Evolutionary conservation across 2,113 vertebrate species (phyloP).

Genomic region (Phylloscopus trochiloides): DNA sequence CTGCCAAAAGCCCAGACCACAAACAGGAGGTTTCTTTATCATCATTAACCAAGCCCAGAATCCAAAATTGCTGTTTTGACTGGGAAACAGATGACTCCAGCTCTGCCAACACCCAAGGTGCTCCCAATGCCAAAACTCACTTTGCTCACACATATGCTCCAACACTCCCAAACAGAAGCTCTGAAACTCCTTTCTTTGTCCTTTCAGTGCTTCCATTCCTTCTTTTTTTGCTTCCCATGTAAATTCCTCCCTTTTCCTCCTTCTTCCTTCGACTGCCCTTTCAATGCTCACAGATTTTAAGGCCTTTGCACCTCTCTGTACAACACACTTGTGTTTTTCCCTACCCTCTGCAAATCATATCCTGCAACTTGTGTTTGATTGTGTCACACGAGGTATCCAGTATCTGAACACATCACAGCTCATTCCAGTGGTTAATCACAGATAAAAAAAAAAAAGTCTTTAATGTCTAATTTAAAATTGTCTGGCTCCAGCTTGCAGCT

Average conservation of each 20-base stretch:
- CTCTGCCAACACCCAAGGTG: constrained; percentile 35
- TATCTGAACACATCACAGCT: not conserved
- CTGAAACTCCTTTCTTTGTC: not conserved
- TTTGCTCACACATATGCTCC: constrained; percentile 31
- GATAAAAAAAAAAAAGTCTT: not conserved
- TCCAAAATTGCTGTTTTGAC: constrained; percentile 27
- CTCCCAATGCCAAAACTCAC: constrained; percentile 29
- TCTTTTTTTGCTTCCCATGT: not conserved
- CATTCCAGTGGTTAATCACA: constrained; percentile 13
- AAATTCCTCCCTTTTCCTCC: not conserved
- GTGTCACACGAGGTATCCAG: not conserved
- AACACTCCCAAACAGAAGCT: not conserved
- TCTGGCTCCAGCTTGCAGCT: not conserved
- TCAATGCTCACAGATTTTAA: not conserved
- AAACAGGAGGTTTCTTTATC: not conserved
- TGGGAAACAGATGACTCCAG: constrained; percentile 11
- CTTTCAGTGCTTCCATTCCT: not conserved
- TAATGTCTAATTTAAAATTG: constrained; percentile 43
- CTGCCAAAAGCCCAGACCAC: not conserved
- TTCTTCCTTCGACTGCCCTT: not conserved
- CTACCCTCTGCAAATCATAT: not conserved
- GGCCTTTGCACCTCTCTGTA: not conserved
- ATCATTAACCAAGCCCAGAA: constrained; percentile 21
- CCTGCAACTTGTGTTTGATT: not conserved
- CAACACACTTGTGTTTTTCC: not conserved